Evolutionary conservation across 2,113 vertebrate species (phyloP).

Genomic region (Tragelaphus buxtoni): DNA sequence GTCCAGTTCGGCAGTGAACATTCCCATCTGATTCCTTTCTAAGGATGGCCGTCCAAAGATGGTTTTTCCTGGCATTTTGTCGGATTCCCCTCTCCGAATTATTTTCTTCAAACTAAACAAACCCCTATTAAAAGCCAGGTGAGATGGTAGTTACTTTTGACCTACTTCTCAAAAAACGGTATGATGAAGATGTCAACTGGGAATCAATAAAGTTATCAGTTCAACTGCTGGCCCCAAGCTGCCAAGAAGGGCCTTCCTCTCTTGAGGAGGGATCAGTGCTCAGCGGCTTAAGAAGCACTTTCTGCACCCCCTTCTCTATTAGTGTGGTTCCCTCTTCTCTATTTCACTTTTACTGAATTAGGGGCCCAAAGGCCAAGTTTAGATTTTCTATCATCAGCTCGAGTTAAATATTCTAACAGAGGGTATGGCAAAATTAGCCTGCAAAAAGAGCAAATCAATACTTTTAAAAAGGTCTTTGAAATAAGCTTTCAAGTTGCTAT

Average conservation of each 20-base stretch:
- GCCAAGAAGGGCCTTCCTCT: not conserved
- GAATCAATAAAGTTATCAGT: conserved; percentile 51
- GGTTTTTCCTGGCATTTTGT: not conserved
- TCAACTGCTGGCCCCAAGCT: not conserved
- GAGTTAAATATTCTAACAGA: not conserved
- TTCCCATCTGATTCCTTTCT: not conserved
- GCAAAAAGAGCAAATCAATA: not conserved
- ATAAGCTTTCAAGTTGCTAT: conserved; percentile 69
- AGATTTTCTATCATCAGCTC: not conserved
- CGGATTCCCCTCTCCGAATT: not conserved
- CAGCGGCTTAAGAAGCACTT: not conserved
- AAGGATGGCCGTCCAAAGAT: not conserved
- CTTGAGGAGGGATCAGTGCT: not conserved
- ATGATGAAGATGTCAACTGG: conserved; percentile 2
- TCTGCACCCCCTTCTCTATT: not conserved
- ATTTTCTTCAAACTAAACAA: conserved; percentile 31
- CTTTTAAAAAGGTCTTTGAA: conserved; percentile 63
- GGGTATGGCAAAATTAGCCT: not conserved
- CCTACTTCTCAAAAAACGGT: not conserved
- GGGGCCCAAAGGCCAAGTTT: not conserved
- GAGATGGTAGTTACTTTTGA: conserved; percentile 9
- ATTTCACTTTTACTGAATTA: not conserved
- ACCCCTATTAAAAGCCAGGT: not conserved
- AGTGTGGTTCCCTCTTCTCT: not conserved
- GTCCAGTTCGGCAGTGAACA: not conserved